phyloP scores from a whole-genome alignment of 2,797 vertebrate species.

The Neosilurus hyrtlii region DNA sequence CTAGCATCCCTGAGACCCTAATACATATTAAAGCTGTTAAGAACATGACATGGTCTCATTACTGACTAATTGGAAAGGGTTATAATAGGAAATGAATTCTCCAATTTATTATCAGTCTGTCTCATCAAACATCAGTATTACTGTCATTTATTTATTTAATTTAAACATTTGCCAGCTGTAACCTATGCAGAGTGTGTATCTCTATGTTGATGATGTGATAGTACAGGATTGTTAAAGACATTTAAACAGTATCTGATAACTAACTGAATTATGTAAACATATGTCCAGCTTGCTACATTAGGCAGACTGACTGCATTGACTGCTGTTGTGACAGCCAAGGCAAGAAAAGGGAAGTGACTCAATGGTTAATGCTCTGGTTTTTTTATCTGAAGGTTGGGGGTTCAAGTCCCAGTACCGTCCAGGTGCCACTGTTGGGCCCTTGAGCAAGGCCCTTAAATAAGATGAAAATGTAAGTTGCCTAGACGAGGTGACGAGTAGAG shows the following conservation, averaged over 20 bases:
- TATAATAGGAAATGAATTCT: not conserved
- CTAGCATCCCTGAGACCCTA: no score
- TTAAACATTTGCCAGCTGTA: not conserved
- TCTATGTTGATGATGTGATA: not conserved
- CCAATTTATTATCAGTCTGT: not conserved
- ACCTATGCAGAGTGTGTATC: not conserved
- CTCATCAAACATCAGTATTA: not conserved
- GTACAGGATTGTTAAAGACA: not conserved
- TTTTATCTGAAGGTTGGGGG: no score
- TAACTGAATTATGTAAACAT: not conserved
- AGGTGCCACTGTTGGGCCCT: no score
- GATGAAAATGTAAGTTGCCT: not conserved
- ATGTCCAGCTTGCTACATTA: not conserved
- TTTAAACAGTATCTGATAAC: not conserved
- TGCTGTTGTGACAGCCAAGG: not conserved
- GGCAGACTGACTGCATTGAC: not conserved
- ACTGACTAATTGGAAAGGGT: not conserved
- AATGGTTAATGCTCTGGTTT: no score
- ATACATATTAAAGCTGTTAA: no score
- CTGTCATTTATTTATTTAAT: not conserved
- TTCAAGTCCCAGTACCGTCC: no score
- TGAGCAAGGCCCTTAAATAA: no score
- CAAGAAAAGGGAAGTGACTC: not conserved
- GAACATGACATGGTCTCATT: not conserved
- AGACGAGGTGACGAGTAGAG: not conserved